phyloP scores from a whole-genome alignment of 1,140 invertebrate genomes.

The Drosophila baimaii region DNA sequence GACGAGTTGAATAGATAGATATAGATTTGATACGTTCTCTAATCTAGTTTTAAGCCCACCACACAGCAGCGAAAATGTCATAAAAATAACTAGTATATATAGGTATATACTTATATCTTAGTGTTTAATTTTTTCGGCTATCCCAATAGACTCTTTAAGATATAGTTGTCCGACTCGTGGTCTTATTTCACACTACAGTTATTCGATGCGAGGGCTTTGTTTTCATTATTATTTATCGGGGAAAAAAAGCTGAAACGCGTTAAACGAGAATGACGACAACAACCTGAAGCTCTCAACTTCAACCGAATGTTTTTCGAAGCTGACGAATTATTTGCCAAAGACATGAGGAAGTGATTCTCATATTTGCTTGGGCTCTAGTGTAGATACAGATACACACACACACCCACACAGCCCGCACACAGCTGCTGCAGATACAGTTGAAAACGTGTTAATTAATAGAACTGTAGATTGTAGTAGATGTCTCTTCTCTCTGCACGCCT shows the following conservation, averaged over 20 bases:
- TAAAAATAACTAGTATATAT: neutral
- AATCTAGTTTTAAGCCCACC: conserved; percentile 20
- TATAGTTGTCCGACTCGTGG: neutral
- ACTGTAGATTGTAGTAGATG: conserved; percentile 37
- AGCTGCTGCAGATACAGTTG: conserved; percentile 22
- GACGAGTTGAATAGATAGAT: conserved; percentile 19
- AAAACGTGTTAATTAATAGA: conserved; percentile 48
- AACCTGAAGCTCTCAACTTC: conserved; percentile 10
- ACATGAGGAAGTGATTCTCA: conserved; percentile 54
- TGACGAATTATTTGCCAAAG: conserved; percentile 51
- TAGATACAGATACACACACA: conserved; percentile 25
- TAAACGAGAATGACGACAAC: conserved; percentile 24
- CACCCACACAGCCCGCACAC: neutral
- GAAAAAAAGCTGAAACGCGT: conserved; percentile 33
- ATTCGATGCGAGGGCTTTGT: conserved; percentile 4
- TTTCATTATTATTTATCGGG: conserved; percentile 24
- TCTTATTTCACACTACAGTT: conserved; percentile 4
- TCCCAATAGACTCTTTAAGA: neutral
- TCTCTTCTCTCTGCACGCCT: neutral
- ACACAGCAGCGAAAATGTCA: conserved; percentile 1
- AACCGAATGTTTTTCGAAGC: conserved; percentile 23
- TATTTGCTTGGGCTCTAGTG: conserved; percentile 24
- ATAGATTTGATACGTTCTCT: conserved; percentile 24
- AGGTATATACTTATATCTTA: neutral
- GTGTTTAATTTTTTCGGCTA: neutral